phyloP scores from a whole-genome alignment of 2,888 invertebrate genomes.

The Endotricha flammealis region DNA sequence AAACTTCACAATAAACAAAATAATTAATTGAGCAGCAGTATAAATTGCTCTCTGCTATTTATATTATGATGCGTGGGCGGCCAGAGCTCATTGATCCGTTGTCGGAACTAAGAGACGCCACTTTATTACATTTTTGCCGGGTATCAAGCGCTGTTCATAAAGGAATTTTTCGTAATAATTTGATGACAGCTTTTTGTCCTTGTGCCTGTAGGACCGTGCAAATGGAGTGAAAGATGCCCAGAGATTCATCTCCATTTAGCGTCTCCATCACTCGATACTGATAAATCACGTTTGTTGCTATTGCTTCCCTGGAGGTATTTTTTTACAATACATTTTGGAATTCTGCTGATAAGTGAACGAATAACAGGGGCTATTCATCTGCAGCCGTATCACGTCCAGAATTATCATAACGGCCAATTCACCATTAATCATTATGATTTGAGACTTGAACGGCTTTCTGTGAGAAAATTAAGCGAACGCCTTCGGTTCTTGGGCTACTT shows the following conservation, averaged over 20 bases:
- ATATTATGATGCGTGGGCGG: slow-evolving; percentile 10
- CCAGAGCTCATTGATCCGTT: slow-evolving; percentile 21
- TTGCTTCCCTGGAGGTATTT: slow-evolving; percentile 27
- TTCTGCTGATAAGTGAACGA: slow-evolving; percentile 16
- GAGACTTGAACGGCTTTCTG: slow-evolving; percentile 4
- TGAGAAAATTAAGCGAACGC: neutral
- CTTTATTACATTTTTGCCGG: slow-evolving; percentile 34
- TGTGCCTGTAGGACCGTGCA: slow-evolving; percentile 26
- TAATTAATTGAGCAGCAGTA: neutral
- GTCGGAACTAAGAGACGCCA: slow-evolving; percentile 23
- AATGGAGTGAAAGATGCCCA: slow-evolving; percentile 45
- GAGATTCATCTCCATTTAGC: slow-evolving; percentile 52
- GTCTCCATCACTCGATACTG: slow-evolving; percentile 44
- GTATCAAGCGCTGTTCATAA: slow-evolving; percentile 32
- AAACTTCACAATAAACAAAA: neutral
- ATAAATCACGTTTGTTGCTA: slow-evolving; percentile 40
- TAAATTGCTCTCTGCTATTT: slow-evolving; percentile 1
- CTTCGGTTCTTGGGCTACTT: neutral
- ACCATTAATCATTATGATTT: slow-evolving; percentile 5
- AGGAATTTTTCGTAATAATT: slow-evolving; percentile 41
- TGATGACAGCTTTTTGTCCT: slow-evolving; percentile 35
- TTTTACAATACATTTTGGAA: slow-evolving; percentile 28
- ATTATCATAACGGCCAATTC: slow-evolving; percentile 4
- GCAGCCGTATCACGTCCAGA: neutral
- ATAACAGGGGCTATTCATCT: neutral